Evolutionary conservation across 2,888 invertebrate genomes (phyloP).

Genomic region (Gisinianus flammeolus): DNA sequence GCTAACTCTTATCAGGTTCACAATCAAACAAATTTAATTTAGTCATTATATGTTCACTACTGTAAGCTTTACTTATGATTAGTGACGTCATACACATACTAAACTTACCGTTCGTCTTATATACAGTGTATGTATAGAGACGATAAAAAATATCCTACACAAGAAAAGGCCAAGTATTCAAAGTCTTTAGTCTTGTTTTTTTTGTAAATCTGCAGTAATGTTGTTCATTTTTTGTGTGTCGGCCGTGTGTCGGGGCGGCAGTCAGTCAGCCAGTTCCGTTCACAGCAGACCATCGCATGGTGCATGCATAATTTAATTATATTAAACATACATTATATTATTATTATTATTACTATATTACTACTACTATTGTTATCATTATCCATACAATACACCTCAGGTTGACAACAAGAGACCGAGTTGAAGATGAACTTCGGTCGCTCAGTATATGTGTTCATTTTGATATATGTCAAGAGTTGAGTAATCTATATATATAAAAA

Average conservation of each 20-base stretch:
- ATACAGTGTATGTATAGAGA: too few relatives aligned
- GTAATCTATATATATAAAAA: conserved; percentile 28
- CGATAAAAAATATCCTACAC: conserved; percentile 34
- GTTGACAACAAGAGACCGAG: conserved; percentile 51
- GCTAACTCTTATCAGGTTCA: conserved; percentile 17
- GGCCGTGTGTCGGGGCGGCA: conserved; percentile 23
- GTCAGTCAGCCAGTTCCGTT: conserved; percentile 26
- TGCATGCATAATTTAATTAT: conserved; percentile 36
- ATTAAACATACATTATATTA: neutral
- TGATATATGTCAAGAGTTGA: conserved; percentile 48
- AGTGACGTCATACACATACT: neutral
- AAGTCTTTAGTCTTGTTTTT: conserved; percentile 36
- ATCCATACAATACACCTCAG: conserved; percentile 51
- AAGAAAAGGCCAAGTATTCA: conserved; percentile 41
- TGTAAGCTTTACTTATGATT: conserved; percentile 20
- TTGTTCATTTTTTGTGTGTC: conserved; percentile 31
- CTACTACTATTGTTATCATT: neutral
- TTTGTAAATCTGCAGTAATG: conserved; percentile 26
- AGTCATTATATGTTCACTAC: conserved; percentile 30
- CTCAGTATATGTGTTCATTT: conserved; percentile 60
- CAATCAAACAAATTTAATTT: conserved; percentile 34
- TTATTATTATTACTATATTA: conserved; percentile 8
- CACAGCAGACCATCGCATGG: conserved; percentile 34
- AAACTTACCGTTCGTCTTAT: neutral
- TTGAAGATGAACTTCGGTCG: conserved; percentile 55